A percentile compares a stretch with the other conserved stretches of the same genome.
These are phyloP conservation scores for Syngnathus typhle DNA, from an alignment of 2,113 vertebrate genomes.

Conservation along the genomic window DNA sequence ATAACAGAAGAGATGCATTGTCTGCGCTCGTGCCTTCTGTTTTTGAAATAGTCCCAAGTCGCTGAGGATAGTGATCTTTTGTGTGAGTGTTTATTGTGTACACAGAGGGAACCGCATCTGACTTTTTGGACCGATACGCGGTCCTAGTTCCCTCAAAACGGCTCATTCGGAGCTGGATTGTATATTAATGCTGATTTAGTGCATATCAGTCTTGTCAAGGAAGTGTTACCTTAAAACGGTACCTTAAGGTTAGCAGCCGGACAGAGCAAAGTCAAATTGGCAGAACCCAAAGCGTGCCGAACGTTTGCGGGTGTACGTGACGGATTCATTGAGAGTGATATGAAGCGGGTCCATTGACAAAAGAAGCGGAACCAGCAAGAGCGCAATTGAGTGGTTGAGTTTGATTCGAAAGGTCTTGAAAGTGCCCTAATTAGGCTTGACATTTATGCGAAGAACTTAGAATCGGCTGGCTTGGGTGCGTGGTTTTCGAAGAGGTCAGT, in stretches of 20 bases:
- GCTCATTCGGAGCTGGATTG: not conserved
- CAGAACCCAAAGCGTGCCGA: not conserved
- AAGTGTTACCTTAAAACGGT: not conserved
- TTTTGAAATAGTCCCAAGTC: conserved; percentile 25
- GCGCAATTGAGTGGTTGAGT: conserved; percentile 17
- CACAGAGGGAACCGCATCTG: not conserved
- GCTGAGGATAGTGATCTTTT: conserved; percentile 3
- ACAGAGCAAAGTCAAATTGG: not conserved
- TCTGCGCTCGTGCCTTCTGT: conserved; percentile 27
- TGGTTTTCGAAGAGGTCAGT: no score
- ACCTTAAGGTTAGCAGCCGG: conserved; percentile 9
- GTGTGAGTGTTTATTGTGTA: not conserved
- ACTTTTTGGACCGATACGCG: not conserved
- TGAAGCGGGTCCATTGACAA: conserved; percentile 3
- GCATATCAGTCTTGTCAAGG: not conserved
- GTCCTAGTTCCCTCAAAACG: not conserved
- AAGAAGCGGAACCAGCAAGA: conserved; percentile 19
- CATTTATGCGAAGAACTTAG: conserved; percentile 51
- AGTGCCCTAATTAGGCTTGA: conserved; percentile 63
- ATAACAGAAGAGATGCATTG: conserved; percentile 61
- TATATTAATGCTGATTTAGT: not conserved
- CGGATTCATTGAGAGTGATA: conserved; percentile 45
- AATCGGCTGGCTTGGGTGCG: not conserved
- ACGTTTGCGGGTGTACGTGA: not conserved
- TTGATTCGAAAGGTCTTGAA: conserved; percentile 44